Evolutionary conservation across 1,140 invertebrate genomes (phyloP).

Genomic region (Eubasilissa regina): DNA sequence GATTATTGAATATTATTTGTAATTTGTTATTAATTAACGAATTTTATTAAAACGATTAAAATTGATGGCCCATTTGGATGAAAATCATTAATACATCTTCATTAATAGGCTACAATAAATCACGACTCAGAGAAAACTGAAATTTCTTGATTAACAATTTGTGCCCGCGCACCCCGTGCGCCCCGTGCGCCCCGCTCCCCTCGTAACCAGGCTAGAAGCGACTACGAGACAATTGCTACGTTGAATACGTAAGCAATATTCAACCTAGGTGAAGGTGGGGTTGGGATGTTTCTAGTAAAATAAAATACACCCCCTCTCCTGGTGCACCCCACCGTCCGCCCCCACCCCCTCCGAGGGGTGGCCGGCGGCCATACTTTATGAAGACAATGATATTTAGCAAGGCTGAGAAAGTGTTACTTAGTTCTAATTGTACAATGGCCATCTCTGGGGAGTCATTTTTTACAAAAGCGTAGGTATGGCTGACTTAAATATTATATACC

Average conservation of each 20-base stretch:
- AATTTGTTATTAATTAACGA: constrained; percentile 4
- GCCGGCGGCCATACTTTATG: constrained; percentile 30
- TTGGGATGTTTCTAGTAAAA: constrained; percentile 28
- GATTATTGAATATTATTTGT: neutral
- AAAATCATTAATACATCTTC: constrained; percentile 33
- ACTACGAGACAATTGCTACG: constrained; percentile 22
- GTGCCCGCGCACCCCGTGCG: neutral
- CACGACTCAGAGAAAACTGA: constrained; percentile 11
- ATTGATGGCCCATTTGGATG: constrained; percentile 24
- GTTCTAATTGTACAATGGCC: constrained; percentile 39
- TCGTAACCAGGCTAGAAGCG: constrained; percentile 11
- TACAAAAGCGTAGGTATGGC: constrained; percentile 1
- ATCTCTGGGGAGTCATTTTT: constrained; percentile 28
- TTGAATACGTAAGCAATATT: constrained; percentile 42
- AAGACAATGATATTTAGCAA: constrained; percentile 42
- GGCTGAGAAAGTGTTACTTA: constrained; percentile 38
- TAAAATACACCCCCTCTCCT: constrained; percentile 21
- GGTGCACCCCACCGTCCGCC: neutral
- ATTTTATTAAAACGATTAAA: constrained; percentile 31
- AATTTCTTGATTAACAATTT: constrained; percentile 38
- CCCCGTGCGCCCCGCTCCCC: neutral
- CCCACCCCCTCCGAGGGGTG: neutral
- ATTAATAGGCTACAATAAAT: constrained; percentile 21
- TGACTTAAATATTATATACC: constrained; percentile 7
- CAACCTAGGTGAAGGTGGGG: neutral